Conservation (phyloP, 2,113 vertebrate species). For the Podarcis cretensis region DNA sequence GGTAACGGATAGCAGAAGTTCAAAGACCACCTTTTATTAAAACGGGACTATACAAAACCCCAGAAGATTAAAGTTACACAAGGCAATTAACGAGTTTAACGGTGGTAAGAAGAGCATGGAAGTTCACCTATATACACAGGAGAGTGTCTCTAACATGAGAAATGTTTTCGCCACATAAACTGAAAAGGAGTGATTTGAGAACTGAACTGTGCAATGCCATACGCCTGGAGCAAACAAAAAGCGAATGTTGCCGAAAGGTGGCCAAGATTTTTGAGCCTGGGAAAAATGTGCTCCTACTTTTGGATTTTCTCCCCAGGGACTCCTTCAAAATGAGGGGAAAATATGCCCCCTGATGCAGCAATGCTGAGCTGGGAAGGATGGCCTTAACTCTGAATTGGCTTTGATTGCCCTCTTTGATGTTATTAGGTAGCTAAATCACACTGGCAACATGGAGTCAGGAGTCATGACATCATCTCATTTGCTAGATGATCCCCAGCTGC, state of each 20-base stretch:
- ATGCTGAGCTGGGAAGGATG: neutral
- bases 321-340: neutral
- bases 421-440: neutral
- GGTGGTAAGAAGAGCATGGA: neutral
- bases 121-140: neutral
- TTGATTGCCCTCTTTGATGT: neutral
- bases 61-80: conserved; percentile 10
- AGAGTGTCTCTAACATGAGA: conserved; percentile 16
- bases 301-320: neutral
- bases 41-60: neutral
- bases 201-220: conserved; percentile 14
- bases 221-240: neutral
- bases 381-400: neutral
- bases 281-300: neutral
- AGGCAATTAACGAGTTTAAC: conserved; percentile 7
- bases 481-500: no score
- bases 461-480: no score
- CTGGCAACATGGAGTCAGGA: neutral
- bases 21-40: conserved; percentile 13
- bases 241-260: neutral
- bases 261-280: neutral
- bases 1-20: neutral
- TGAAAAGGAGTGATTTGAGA: conserved; percentile 27
- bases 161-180: conserved; percentile 6
- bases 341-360: neutral